Evolutionary conservation across 1,140 invertebrate species (phyloP), one percentile per base, ranked within the genome.

Genomic region (Drosophila lini): DNA sequence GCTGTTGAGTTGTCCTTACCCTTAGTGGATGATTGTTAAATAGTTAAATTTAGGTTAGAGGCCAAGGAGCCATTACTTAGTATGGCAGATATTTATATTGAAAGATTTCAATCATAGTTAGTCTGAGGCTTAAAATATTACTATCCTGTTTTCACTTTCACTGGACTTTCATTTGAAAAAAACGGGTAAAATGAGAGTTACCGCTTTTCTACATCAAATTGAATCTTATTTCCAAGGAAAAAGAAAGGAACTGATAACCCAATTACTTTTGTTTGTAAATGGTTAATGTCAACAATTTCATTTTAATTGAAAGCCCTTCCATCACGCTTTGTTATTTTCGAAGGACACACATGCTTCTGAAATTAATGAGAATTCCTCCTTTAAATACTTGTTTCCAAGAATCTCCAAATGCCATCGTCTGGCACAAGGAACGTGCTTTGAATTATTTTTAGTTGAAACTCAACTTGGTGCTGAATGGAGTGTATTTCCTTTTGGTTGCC

Each of bases 371-470:
- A 38, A 55, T 38, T 55, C 52, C 52, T 38, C 19, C n/a, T 38
- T 40, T 55, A 38, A 55, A 55, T 38, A 55, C 32, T 55, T 38
- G 34, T 22, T 55, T 22, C 52, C 10, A 10, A 34, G 52, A 55
- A 38, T n/a, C 52, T 10, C 5, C 16, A 55, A 55, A n/a, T 55
- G 34, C 52, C 52, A 36, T 55, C 34, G 52, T 25, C 34, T 55
- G 52, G 15, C 34, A 22, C 13, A 55, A 38, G 1, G 36, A 22
- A 55, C 52, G 52, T 55, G 52, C 34, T 13, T 38, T n/a, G 52
- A 55, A 55, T 55, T 55, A 55, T 38, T 55, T 38, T 1, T 0
- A 15, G 11, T 36, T 53, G 4, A 22, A 53, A 53, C 16, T 5
- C 31, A 36, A 53, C 5, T 22, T 53, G 50, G 13, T 5, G 32